Conservation (phyloP, 2,797 vertebrate species). For the Sardinella longiceps region DNA sequence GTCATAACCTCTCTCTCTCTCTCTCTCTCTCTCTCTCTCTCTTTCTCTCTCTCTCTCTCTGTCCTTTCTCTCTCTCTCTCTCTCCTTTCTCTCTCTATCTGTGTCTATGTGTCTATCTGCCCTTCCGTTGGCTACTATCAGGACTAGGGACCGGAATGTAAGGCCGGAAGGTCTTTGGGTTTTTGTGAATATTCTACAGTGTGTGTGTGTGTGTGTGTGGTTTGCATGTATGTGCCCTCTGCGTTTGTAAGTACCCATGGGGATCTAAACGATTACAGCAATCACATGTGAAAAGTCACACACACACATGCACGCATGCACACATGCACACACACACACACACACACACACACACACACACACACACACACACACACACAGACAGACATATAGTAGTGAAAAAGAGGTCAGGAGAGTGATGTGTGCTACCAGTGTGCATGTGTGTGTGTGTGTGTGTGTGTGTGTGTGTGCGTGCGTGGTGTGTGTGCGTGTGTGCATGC, state of each 20-base stretch:
- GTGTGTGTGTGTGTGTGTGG: not conserved
- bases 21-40: not conserved
- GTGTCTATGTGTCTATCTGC: not conserved
- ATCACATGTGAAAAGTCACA: not conserved
- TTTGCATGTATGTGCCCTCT: not conserved
- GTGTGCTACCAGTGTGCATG: conserved; percentile 36
- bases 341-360: not conserved
- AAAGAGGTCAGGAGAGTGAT: not conserved
- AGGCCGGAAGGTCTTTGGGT: not conserved
- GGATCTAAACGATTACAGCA: not conserved
- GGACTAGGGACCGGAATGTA: not conserved
- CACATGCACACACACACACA: not conserved
- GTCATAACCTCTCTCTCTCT: not conserved
- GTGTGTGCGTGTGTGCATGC: not conserved
- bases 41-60: not conserved
- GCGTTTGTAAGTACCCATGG: not conserved
- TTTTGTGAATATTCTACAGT: not conserved
- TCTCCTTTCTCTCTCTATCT: not conserved
- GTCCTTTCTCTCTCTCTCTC: not conserved
- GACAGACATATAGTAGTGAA: not conserved
- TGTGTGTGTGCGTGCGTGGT: not conserved
- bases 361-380: not conserved
- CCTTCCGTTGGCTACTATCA: not conserved
- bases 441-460: not conserved
- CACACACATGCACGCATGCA: not conserved